These are phyloP conservation scores for Porites divaricata DNA, from an alignment of 92 coral and sea anemone species.

Conservation along the genomic window DNA sequence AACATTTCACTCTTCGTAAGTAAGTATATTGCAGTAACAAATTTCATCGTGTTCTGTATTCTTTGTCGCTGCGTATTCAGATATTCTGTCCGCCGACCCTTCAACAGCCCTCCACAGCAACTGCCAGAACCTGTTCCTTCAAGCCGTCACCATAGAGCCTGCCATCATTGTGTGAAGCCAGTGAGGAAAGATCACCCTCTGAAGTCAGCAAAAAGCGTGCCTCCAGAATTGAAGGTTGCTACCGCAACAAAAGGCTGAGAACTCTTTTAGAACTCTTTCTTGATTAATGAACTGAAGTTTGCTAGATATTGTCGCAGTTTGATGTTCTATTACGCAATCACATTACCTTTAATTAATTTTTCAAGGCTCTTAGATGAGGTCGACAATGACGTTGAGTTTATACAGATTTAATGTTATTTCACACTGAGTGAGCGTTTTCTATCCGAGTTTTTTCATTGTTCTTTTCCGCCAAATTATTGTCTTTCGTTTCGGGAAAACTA, in stretches of 20 bases:
- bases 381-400: neutral
- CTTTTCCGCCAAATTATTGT: neutral
- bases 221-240: neutral
- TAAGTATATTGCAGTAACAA: neutral
- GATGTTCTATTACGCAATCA: no score
- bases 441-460: neutral
- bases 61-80: neutral
- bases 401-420: neutral
- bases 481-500: neutral
- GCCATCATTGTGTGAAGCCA: neutral
- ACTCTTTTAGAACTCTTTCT: neutral
- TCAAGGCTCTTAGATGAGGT: neutral
- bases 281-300: neutral
- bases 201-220: no score
- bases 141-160: neutral
- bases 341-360: neutral
- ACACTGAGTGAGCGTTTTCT: neutral
- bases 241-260: no score
- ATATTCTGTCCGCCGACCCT: neutral
- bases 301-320: neutral
- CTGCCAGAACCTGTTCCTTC: neutral
- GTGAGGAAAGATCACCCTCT: neutral
- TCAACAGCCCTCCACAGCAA: neutral
- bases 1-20: no score
- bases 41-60: neutral